A percentile compares a stretch with the other conserved stretches of the same genome.
Conservation (phyloP, 1,140 invertebrate genomes). For the Hylaeus volcanicus region DNA sequence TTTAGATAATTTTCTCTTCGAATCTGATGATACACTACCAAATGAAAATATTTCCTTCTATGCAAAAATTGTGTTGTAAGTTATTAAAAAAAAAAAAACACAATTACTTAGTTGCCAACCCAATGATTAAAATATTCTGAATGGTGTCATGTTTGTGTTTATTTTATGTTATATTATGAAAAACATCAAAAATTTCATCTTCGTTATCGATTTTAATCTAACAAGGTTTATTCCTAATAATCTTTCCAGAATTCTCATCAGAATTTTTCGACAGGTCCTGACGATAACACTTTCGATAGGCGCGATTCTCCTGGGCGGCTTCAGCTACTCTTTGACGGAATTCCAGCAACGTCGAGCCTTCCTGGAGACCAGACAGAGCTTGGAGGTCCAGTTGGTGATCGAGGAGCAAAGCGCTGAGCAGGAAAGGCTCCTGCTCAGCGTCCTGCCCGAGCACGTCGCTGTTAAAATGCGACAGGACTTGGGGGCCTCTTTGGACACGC, state of each 20-base stretch:
- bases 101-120: too few species aligned
- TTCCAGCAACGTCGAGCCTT: constrained; percentile 93
- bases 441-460: constrained; percentile 96
- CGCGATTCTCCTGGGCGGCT: constrained; percentile 85
- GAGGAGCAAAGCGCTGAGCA: constrained; percentile 96
- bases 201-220: too few species aligned
- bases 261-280: constrained; percentile 78
- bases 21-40: too few species aligned
- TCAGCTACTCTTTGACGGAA: constrained; percentile 91
- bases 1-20: too few species aligned
- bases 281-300: constrained; percentile 83
- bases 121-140: too few species aligned
- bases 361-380: constrained; percentile 93
- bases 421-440: constrained; percentile 94
- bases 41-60: too few species aligned
- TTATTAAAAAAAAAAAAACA: too few species aligned
- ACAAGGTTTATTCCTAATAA: neutral
- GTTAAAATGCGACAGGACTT: constrained; percentile 96
- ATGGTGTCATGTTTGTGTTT: too few species aligned
- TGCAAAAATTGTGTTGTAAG: too few species aligned
- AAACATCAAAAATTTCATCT: too few species aligned
- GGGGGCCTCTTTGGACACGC: constrained; percentile 91
- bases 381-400: constrained; percentile 94
- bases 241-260: neutral
- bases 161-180: too few species aligned